These are phyloP conservation scores for Euura saliciscinereae DNA, from an alignment of 1,140 invertebrate species.

Conservation along the genomic window DNA sequence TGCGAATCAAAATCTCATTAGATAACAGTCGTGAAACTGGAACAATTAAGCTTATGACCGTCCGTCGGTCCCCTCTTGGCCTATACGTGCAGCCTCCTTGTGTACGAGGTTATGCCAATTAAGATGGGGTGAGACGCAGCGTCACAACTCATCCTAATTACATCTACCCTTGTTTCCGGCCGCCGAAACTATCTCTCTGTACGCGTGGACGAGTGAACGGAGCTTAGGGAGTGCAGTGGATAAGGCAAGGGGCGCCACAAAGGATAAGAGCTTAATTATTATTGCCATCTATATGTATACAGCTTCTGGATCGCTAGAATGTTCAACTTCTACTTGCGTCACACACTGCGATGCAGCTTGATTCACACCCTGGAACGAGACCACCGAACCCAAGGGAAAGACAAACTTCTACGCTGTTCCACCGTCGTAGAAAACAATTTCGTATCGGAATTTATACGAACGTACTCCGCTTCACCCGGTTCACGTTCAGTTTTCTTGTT, in stretches of 20 bases:
- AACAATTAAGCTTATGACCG: slow-evolving; percentile 5
- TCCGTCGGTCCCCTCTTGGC: neutral
- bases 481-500: too few species aligned
- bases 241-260: slow-evolving; percentile 21
- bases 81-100: neutral
- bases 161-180: slow-evolving; percentile 50
- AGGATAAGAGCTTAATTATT: slow-evolving; percentile 48
- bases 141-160: slow-evolving; percentile 53
- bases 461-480: too few species aligned
- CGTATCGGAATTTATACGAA: neutral
- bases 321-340: neutral
- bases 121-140: slow-evolving; percentile 30
- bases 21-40: neutral
- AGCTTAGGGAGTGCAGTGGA: neutral
- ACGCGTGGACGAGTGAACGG: neutral
- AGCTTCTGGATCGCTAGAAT: neutral
- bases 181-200: slow-evolving; percentile 38
- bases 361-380: neutral
- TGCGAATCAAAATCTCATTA: slow-evolving; percentile 5
- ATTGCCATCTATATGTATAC: slow-evolving; percentile 37
- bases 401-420: neutral
- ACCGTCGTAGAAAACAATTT: neutral
- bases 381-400: neutral
- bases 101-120: slow-evolving; percentile 1
- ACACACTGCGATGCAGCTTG: neutral